Base-by-base conservation (phyloP, 2,797 vertebrate species). In the Sparus aurata region DNA sequence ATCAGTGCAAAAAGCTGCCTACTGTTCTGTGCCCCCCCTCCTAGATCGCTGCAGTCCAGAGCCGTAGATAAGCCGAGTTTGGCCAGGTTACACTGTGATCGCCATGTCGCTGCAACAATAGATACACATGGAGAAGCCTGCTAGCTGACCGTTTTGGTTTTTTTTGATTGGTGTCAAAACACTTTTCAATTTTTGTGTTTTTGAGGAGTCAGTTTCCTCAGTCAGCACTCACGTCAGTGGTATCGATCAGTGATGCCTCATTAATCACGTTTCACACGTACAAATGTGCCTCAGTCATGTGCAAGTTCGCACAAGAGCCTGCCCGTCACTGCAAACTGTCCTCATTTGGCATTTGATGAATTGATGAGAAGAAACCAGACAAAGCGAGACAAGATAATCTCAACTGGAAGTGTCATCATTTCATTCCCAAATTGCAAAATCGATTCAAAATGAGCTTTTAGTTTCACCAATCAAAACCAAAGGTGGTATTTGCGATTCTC, bases 1-100 rank as follows among this genome's bases (percentile, higher is more conserved):
- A 70, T 88, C 80, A 63, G 85, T 77, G 91, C 84, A 86, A 90
- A 93, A 75, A 87, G 88, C 87, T 89, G 90, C 87, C 64, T 85
- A 63, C 66, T 79, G 66, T 73, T 85, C 73, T 79, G 25, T 77
- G 65, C 77, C 85, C 85, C 49, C 53, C n/a, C 5, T 71, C 11
- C 57, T 41, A 57, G 79, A 81, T 73, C 72, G 13, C 57, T 79
- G 85, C 75, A 87, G 79, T 25, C 62, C 70, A 84, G 89, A 90
- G 80, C 79, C 83, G 34, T 85, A 25, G 3, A 57, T 27, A 3
- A 38, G 43, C 74, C 67, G 81, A 84, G 88, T 75, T 85, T 76
- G 85, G 58, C 72, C 85, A 75, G 17, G 58, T 81, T 62, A 52
- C 63, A 57, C 64, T 52, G 18, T 46, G 47, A 41, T 55, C 52